Evolutionary conservation across 2,888 invertebrate species (phyloP).

Genomic region (Ligdia adustata): DNA sequence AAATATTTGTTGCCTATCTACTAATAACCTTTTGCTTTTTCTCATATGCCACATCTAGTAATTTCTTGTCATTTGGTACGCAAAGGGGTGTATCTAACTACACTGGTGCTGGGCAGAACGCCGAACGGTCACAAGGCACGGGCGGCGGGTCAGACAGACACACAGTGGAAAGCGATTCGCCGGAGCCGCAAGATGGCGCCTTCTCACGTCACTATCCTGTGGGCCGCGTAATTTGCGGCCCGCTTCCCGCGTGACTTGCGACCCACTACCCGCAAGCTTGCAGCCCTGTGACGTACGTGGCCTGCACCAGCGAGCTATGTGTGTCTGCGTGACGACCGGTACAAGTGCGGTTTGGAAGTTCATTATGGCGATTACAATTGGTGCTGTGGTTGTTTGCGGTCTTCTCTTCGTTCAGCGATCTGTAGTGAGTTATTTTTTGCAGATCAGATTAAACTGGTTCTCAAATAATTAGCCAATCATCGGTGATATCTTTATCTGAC

Average conservation of each 20-base stretch:
- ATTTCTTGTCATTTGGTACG: no score
- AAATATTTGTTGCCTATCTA: no score
- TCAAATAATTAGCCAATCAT: no score
- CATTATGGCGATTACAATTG: slow-evolving; percentile 16
- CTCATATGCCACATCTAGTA: no score
- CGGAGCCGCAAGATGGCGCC: slow-evolving; percentile 18
- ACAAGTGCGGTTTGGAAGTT: slow-evolving; percentile 13
- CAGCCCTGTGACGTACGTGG: slow-evolving; percentile 6
- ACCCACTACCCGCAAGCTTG: slow-evolving; percentile 5
- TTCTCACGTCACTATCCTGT: neutral
- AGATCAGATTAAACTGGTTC: neutral
- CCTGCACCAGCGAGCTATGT: slow-evolving; percentile 18
- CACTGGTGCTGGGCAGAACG: neutral
- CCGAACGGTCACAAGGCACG: neutral
- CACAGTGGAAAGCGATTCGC: slow-evolving; percentile 17
- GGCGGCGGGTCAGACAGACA: slow-evolving; percentile 6
- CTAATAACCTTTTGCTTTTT: no score
- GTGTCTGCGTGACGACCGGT: slow-evolving; percentile 13
- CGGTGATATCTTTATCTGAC: no score
- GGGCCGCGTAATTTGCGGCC: slow-evolving; percentile 6
- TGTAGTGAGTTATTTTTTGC: slow-evolving; percentile 8
- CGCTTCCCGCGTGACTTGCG: slow-evolving; percentile 1
- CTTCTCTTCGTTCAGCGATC: slow-evolving; percentile 8
- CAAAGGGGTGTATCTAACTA: neutral
- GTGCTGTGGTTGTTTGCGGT: slow-evolving; percentile 7